phyloP scores from a whole-genome alignment of 2,113 vertebrate species.

The Caloenas nicobarica region DNA sequence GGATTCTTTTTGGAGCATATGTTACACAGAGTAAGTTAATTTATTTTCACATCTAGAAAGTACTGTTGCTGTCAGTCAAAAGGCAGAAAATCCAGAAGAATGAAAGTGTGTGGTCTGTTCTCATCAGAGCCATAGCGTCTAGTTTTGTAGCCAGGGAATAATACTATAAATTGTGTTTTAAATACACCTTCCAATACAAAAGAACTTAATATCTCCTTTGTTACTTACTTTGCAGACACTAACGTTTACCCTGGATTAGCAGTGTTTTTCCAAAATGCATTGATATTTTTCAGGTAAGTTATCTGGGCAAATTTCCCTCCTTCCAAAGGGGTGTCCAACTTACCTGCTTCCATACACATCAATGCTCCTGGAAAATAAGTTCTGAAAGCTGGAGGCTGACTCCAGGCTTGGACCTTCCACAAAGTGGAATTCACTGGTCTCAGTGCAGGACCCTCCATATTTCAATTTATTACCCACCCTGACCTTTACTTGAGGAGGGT shows the following conservation, averaged over 20 bases:
- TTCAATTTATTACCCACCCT: not conserved
- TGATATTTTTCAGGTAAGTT: conserved; percentile 94
- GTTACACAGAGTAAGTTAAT: conserved; percentile 84
- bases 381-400: not conserved
- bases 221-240: conserved; percentile 66
- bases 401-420: not conserved
- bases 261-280: conserved; percentile 94
- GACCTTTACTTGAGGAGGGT: not conserved
- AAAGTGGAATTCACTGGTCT: not conserved
- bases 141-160: not conserved
- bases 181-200: not conserved
- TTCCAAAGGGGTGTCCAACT: not conserved
- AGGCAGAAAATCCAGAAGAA: not conserved
- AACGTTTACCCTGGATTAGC: conserved; percentile 89
- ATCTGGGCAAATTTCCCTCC: not conserved
- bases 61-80: not conserved
- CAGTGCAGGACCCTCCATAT: not conserved
- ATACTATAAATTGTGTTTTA: not conserved
- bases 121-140: not conserved
- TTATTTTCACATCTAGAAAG: not conserved
- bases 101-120: not conserved
- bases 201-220: not conserved
- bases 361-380: not conserved
- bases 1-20: conserved; percentile 89
- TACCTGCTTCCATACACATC: rapidly evolving